Base-by-base conservation (phyloP, 2,113 vertebrate genomes). In the Numida meleagris region DNA sequence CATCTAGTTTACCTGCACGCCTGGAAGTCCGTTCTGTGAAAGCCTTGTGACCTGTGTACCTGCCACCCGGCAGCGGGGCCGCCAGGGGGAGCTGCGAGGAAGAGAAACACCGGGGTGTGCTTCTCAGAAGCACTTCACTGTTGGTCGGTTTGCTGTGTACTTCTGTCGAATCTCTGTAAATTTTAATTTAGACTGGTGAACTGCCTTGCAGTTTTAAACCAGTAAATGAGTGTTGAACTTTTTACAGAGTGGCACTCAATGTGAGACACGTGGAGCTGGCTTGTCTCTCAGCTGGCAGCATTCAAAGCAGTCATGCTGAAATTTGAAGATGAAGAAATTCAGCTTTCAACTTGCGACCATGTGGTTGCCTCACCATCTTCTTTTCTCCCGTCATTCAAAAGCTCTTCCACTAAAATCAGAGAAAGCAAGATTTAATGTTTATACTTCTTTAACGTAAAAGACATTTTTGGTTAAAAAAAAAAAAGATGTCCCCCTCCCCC, bases 231-330 rank as follows among this genome's bases (percentile, higher is more conserved):
- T 46, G 73, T 38, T 38, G 63, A 91, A 53, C 18, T 86, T 55
- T 94, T 74, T 40, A 50, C 14, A 55, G 72, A 23, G 34, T 3
- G 3, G 14, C 0, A 1, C 63, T 20, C 0, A 3, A 55, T 51
- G 31, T 0, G 1, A 31, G 82, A 24, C 0, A 1, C 42, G 36
- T n/a, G 1, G 1, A 4, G 2, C 15, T 11, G 3, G 71, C n/a
- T 36, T 58, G 23, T 31, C 20, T 42, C 31, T 15, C 3, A 1
- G 59, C 76, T 59, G 72, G 55, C 65, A 40, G 76, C 33, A 10
- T 21, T 38, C 36, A 42, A 42, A 38, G 36, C 48, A n/a, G 48
- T 8, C 1, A 0, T 8, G 40, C 6, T 45, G 62, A 19, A 7
- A 19, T 50, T 4, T 6, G 50, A 51, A 62, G 48, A 7, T 0